A percentile compares a stretch with the other conserved stretches of the same genome.
Evolutionary conservation across 1,140 invertebrate genomes (phyloP).

Genomic region (Drosophila malerkotliana): DNA sequence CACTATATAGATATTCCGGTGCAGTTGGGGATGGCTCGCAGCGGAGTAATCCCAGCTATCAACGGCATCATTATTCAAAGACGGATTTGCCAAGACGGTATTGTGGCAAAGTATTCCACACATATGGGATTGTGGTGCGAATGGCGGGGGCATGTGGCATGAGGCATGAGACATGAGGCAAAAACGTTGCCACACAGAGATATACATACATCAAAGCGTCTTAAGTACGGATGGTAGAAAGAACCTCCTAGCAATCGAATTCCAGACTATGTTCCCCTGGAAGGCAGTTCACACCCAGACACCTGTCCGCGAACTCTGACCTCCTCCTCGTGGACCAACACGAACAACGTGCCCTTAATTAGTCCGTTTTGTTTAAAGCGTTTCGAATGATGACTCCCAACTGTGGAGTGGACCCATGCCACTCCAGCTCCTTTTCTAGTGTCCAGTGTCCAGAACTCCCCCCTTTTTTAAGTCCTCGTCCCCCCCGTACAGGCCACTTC

Average conservation of each 20-base stretch:
- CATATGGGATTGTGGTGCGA: slow-evolving; percentile 16
- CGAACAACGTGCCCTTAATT: slow-evolving; percentile 70
- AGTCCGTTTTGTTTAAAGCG: slow-evolving; percentile 80
- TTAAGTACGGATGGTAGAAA: slow-evolving; percentile 34
- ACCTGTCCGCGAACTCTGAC: background rate
- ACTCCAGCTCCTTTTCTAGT: background rate
- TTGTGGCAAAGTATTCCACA: slow-evolving; percentile 15
- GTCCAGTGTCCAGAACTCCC: too few species aligned
- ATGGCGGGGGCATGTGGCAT: background rate
- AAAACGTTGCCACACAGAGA: background rate
- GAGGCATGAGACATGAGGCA: background rate
- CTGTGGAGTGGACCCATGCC: too few species aligned
- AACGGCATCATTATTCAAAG: slow-evolving; percentile 82
- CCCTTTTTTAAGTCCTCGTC: background rate
- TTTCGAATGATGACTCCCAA: slow-evolving; percentile 40
- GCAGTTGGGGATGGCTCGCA: slow-evolving; percentile 16
- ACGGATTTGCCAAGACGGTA: slow-evolving; percentile 65
- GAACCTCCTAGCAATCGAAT: background rate
- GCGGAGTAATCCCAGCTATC: slow-evolving; percentile 71
- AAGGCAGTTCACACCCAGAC: slow-evolving; percentile 1
- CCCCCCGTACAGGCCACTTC: slow-evolving; percentile 8
- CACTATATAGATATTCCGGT: background rate
- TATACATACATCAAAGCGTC: slow-evolving; percentile 77
- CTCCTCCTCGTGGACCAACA: slow-evolving; percentile 28
- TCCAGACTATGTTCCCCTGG: background rate